Base-by-base conservation (phyloP, 2,113 vertebrate genomes). In the Tachysurus fulvidraco region DNA sequence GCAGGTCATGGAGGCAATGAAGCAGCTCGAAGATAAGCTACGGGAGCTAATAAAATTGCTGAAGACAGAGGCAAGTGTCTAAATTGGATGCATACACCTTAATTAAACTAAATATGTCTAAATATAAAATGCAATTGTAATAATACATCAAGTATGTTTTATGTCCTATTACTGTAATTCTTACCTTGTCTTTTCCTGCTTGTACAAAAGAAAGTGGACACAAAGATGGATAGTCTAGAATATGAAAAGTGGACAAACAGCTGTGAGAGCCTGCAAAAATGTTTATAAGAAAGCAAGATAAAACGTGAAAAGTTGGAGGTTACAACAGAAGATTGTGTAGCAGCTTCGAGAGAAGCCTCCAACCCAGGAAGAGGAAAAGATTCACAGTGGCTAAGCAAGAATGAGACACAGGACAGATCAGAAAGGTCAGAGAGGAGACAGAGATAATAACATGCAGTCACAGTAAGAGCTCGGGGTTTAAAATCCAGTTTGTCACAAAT, bases 251-350 rank as follows among this genome's bases (percentile, higher is more conserved):
- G 87, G 83, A 91, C 87, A 21, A 92, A 91, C 81, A 91, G 95
- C 30, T 96, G 95, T 86, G 95, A 96, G 89, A 93, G 95, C 85
- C 94, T 97, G 23, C 95, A 93, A 93, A 91, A 90, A 89, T 95
- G 95, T 89, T 86, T 97, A 0, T 92, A 96, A 41, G 36, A 85
- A 14, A 85, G 76, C 84, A 50, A 84, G 0, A 30, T 76, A 25
- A 52, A 41, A 54, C 5, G 1, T 73, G 0, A 41, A 60, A 54
- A 77, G 13, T 9, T 25, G 19, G 23, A 41, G 23, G 21, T 54
- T 30, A 60, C 41, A 14, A 5, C 30, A 12, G 78, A 30, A 64
- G 46, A 17, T n/a, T 83, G 44, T 54, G 36, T 13, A 83, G 28
- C 85, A 23, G 50, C 60, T 64, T 3, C 80, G 87, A 85, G 46